Base-by-base conservation (phyloP, 2,888 invertebrate species). In the Cepaea hortensis region DNA sequence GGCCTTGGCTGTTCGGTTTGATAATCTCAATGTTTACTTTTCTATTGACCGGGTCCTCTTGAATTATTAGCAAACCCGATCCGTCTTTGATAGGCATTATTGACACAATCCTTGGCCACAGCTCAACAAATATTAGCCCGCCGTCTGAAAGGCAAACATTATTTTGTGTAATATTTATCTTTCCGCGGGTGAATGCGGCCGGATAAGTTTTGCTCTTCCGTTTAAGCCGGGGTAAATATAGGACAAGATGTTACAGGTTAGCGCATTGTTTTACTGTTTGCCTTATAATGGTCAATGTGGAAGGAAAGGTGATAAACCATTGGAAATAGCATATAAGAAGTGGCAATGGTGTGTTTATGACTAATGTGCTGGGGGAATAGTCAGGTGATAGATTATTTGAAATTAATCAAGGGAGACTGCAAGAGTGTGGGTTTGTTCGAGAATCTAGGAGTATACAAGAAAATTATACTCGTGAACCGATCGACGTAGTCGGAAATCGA, bases 161-260 rank as follows among this genome's bases (percentile, higher is more conserved):
- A 88, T 88, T 86, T 85, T 84, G 88, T 86, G 76, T 86, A 86
- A 88, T 88, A 88, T 88, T 88, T 88, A 77, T 81, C 86, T 88
- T 85, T 15, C 61, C 68, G 86, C 68, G 70, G 79, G 61, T 84
- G 84, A 76, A 84, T 68, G 81, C 70, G 61, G 86, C 81, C 83
- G 65, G 83, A 76, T 84, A 73, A 84, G 85, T 65, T 73, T 84
- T 82, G 75, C 75, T 73, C 85, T 65, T 75, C 46, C 62, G 65
- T 81, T 65, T 13, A 65, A 48, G 79, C n/a, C 70, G 48, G 48
- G 46, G 79, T 79, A 77, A 85, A 85, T 79, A 85, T 9, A 11
- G 55, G 13, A 70, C 62, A 70, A 15, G 70, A 70, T 23, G 48
- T 2, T 1, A 61, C 1, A n/a, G 11, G 46, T 84, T 84, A 76